Evolutionary conservation across 2,888 invertebrate genomes (phyloP), one percentile per base, ranked within the genome.

Genomic region (Erannis defoliaria): DNA sequence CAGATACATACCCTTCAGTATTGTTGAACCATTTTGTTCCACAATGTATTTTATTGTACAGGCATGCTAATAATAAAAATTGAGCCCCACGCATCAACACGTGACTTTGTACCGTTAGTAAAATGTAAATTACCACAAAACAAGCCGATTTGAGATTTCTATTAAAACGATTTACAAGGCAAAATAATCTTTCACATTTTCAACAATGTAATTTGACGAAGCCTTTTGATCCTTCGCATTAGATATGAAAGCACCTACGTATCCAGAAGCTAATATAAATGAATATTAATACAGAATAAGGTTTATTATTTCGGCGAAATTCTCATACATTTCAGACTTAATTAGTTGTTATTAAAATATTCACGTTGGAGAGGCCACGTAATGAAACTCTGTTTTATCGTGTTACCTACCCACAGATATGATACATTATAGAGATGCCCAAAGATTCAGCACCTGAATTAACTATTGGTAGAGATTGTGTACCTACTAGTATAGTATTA

Each of bases 251-350:
- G 40, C 55, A 29, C 38, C 38, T 26, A 51, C 40, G 50, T 40
- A 18, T 23, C 23, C 2, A 14, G 35, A 40, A 56, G 55, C 48
- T 33, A 33, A 48, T n/a, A 55, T 48, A 48, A 48, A 48, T 48
- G 38, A 40, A 56, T 29, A 48, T 40, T 56, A 48, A 37, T 40
- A 48, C 26, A 26, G 31, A 56, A 33, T 31, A 48, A 14, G 40
- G 55, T 56, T 56, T 48, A 49, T 56, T 56, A 56, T 40, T 56
- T 12, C 40, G 23, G 40, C 14, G 33, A 48, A 48, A 56, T 56
- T 56, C 55, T 51, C 51, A 37, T 51, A 51, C 55, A 38, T 48
- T 48, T 18, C 29, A 31, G 55, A 48, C 48, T 48, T 48, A 38
- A 48, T 48, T 40, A 56, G 48, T 18, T 33, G 43, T 43, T 40